phyloP scores from a whole-genome alignment of 2,113 vertebrate species.

The Platichthys stellatus region DNA sequence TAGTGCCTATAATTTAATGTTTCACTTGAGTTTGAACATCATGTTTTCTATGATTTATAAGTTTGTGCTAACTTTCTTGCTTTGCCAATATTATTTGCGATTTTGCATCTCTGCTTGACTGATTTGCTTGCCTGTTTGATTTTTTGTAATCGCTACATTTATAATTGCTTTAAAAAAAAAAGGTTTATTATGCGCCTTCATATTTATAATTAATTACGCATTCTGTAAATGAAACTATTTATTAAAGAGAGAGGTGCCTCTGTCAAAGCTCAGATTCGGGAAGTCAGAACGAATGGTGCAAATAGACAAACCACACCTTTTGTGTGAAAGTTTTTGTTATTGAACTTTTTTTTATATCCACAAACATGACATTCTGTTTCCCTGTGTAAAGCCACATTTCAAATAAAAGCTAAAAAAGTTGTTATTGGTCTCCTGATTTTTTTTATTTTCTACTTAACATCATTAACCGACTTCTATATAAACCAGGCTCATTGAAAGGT shows the following conservation, averaged over 20 bases:
- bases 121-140: conserved; percentile 77
- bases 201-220: conserved; percentile 80
- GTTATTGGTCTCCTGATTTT: neutral
- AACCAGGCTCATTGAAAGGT: neutral
- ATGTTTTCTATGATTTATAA: conserved; percentile 72
- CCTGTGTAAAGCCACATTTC: conserved; percentile 84
- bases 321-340: conserved; percentile 82
- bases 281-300: conserved; percentile 67
- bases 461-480: neutral
- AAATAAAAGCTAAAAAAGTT: conserved; percentile 75
- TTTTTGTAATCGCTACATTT: conserved; percentile 72
- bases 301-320: conserved; percentile 77
- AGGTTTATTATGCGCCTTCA: conserved; percentile 74
- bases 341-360: conserved; percentile 83
- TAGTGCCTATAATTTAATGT: conserved; percentile 98
- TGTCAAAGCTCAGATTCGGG: conserved; percentile 61
- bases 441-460: neutral
- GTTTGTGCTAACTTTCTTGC: conserved; percentile 88
- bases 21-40: conserved; percentile 86
- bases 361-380: conserved; percentile 80
- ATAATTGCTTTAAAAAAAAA: conserved; percentile 77
- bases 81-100: conserved; percentile 86
- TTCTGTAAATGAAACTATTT: conserved; percentile 83
- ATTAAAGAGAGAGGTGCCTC: conserved; percentile 78
- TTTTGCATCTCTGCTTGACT: conserved; percentile 86